phyloP scores from a whole-genome alignment of 2,797 vertebrate genomes.

The Hippocampus kuda region DNA sequence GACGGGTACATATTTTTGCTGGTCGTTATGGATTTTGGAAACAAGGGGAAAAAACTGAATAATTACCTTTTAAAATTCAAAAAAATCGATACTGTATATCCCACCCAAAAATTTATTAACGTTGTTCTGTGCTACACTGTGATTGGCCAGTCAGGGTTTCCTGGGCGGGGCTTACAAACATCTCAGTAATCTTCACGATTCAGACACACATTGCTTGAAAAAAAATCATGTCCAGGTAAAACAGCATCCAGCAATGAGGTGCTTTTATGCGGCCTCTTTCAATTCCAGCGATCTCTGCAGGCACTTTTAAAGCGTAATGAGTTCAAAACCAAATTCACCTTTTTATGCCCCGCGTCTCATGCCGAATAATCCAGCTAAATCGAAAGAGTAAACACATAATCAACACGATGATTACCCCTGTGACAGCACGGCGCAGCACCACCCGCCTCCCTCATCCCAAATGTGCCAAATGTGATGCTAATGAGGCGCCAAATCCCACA shows the following conservation, averaged over 20 bases:
- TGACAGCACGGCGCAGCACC: conserved; percentile 28
- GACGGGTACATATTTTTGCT: too few species aligned
- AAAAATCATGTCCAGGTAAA: neutral
- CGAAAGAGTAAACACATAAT: conserved; percentile 4
- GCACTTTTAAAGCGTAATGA: neutral
- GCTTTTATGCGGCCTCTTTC: neutral
- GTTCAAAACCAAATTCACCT: neutral
- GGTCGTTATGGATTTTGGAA: too few species aligned
- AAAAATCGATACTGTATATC: too few species aligned
- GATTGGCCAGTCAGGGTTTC: too few species aligned
- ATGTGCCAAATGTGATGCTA: conserved; percentile 49
- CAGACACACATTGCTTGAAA: too few species aligned
- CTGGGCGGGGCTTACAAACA: too few species aligned
- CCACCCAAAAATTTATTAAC: too few species aligned
- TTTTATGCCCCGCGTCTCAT: neutral
- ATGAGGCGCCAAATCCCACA: conserved; percentile 42
- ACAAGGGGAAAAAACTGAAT: too few species aligned
- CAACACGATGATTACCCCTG: conserved; percentile 16
- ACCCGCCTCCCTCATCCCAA: conserved; percentile 35
- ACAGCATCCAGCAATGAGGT: neutral
- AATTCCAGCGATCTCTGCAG: neutral
- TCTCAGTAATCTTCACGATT: too few species aligned
- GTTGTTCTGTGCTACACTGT: too few species aligned
- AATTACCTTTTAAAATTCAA: too few species aligned
- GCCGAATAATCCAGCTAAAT: neutral